A percentile compares a stretch with the other conserved stretches of the same genome.
Evolutionary conservation across 2,797 vertebrate species (phyloP).

Genomic region (Halcyon smyrnensis): DNA sequence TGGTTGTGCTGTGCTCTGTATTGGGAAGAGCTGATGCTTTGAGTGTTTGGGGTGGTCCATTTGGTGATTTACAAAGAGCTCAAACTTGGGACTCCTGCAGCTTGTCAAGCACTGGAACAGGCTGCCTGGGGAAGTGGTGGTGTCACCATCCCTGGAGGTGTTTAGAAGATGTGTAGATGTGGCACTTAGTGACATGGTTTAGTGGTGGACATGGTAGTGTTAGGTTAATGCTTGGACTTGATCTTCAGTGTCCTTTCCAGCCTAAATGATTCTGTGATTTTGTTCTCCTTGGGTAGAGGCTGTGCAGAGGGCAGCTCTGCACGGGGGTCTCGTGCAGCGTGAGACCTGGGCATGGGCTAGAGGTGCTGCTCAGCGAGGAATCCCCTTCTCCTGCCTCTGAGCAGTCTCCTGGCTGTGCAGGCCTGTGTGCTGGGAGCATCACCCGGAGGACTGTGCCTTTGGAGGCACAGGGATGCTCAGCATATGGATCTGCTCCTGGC

Average conservation of each 20-base stretch:
- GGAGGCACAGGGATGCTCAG: not conserved
- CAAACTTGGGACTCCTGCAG: not conserved
- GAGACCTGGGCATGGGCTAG: no score
- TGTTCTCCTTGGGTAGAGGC: not conserved
- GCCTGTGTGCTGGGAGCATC: not conserved
- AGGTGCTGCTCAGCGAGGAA: not conserved
- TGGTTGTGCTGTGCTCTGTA: not conserved
- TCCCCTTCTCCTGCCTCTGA: not conserved
- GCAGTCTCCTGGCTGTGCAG: not conserved
- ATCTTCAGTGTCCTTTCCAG: not conserved
- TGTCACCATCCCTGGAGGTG: not conserved
- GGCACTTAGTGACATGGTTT: not conserved
- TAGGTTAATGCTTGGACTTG: not conserved
- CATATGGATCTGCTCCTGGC: not conserved
- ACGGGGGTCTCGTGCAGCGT: fast-evolving
- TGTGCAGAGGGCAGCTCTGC: not conserved
- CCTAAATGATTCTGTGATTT: not conserved
- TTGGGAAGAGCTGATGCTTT: not conserved
- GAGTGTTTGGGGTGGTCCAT: not conserved
- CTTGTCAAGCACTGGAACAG: not conserved
- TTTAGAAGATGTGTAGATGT: not conserved
- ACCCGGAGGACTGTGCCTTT: not conserved
- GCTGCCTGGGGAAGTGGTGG: not conserved
- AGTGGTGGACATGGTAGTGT: not conserved
- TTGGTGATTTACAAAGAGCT: not conserved